phyloP scores from a whole-genome alignment of 2,888 invertebrate genomes.

The Cataglyphis albicans region DNA sequence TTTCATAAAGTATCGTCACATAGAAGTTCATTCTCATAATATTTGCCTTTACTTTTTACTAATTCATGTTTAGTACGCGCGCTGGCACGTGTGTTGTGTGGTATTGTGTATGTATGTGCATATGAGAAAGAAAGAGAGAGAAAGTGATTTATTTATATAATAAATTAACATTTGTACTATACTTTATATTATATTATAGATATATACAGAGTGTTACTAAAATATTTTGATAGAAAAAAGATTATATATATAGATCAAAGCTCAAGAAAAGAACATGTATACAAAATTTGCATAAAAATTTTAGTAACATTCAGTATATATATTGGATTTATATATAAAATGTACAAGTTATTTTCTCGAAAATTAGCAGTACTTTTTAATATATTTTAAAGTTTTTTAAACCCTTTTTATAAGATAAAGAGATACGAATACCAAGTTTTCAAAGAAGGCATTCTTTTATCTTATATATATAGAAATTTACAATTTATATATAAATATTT shows the following conservation, averaged over 20 bases:
- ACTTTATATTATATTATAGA: not conserved
- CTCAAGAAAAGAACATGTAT: not conserved
- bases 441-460: too few species aligned
- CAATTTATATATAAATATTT: too few species aligned
- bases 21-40: constrained; percentile 47
- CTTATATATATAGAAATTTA: too few species aligned
- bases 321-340: not conserved
- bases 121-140: not conserved
- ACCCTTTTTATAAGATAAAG: too few species aligned
- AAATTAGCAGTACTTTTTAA: not conserved
- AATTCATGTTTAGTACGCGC: not conserved
- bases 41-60: constrained; percentile 35
- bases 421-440: too few species aligned
- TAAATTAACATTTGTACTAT: constrained; percentile 5
- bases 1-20: constrained; percentile 27
- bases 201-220: constrained; percentile 3
- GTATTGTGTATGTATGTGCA: not conserved
- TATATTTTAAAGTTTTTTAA: too few species aligned
- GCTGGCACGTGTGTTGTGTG: constrained; percentile 1
- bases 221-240: not conserved
- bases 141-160: constrained; percentile 5
- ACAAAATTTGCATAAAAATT: not conserved
- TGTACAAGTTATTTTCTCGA: not conserved
- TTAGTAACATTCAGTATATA: constrained; percentile 1
- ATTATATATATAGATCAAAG: not conserved